Percentiles rank a stretch among this genome's conserved stretches.
These are phyloP conservation scores for Anolis carolinensis DNA, from an alignment of 2,113 vertebrate species.

Conservation along the genomic window DNA sequence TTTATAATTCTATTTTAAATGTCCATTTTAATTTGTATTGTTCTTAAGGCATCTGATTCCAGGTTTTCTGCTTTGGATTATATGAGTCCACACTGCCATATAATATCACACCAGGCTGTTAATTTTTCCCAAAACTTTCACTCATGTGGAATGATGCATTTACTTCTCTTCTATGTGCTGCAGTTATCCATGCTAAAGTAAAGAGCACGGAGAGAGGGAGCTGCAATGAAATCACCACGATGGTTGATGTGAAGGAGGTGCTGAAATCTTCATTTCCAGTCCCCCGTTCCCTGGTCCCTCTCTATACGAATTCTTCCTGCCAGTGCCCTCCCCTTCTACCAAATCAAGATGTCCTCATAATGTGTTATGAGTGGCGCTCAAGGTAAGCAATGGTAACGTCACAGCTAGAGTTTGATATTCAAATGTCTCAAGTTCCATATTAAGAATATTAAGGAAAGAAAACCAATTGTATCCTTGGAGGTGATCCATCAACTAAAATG, in stretches of 20 bases:
- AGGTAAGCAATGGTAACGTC: constrained; percentile 52
- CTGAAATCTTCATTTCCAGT: constrained; percentile 79
- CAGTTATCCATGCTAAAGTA: constrained; percentile 84
- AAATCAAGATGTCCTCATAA: constrained; percentile 84
- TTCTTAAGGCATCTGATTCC: too few relatives aligned
- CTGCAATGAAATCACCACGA: constrained; percentile 80
- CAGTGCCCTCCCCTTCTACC: constrained; percentile 81
- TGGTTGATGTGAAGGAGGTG: constrained; percentile 83
- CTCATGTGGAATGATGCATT: background rate
- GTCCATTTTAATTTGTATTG: too few relatives aligned
- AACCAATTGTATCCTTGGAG: too few relatives aligned
- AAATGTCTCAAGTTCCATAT: too few relatives aligned
- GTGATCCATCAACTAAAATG: background rate
- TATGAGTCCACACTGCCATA: too few relatives aligned
- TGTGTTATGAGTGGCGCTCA: constrained; percentile 83
- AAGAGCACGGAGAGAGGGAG: constrained; percentile 79
- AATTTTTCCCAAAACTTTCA: background rate
- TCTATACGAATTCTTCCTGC: constrained; percentile 85
- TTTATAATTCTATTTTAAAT: too few relatives aligned
- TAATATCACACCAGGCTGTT: background rate
- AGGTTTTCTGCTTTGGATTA: too few relatives aligned
- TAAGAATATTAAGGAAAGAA: too few relatives aligned
- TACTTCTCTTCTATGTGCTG: background rate
- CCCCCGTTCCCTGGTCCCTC: constrained; percentile 77
- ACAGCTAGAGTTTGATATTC: background rate